Conservation (phyloP, 2,113 vertebrate genomes). For the Haemorhous mexicanus region DNA sequence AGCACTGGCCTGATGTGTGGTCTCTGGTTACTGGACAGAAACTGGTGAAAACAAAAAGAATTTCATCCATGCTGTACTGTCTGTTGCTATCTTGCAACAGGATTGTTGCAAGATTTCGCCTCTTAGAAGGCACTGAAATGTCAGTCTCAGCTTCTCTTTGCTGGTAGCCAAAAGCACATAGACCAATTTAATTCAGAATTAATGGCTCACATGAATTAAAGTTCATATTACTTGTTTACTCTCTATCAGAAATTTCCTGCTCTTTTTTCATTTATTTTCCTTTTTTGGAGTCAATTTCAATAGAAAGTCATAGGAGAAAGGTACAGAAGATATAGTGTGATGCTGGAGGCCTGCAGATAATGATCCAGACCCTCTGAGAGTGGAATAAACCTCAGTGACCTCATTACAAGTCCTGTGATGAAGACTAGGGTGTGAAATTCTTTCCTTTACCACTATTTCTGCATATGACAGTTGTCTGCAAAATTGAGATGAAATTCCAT, state of each 20-base stretch:
- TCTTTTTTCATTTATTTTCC: neutral
- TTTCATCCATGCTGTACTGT: neutral
- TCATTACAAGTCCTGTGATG: neutral
- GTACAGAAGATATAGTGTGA: neutral
- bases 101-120: neutral
- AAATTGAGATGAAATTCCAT: neutral
- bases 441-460: neutral
- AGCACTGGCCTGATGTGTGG: neutral
- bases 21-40: neutral
- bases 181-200: neutral
- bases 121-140: neutral
- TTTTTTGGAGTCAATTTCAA: neutral
- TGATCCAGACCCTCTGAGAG: neutral
- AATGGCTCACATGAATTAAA: neutral
- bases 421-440: constrained; percentile 14
- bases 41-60: neutral
- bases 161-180: neutral
- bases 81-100: neutral
- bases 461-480: neutral
- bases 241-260: neutral
- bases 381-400: neutral
- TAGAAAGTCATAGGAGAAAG: neutral
- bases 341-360: neutral
- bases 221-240: neutral
- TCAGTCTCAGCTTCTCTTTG: neutral